These are phyloP conservation scores for Xestia sexstrigata DNA, from an alignment of 2,888 invertebrate genomes.

Conservation along the genomic window DNA sequence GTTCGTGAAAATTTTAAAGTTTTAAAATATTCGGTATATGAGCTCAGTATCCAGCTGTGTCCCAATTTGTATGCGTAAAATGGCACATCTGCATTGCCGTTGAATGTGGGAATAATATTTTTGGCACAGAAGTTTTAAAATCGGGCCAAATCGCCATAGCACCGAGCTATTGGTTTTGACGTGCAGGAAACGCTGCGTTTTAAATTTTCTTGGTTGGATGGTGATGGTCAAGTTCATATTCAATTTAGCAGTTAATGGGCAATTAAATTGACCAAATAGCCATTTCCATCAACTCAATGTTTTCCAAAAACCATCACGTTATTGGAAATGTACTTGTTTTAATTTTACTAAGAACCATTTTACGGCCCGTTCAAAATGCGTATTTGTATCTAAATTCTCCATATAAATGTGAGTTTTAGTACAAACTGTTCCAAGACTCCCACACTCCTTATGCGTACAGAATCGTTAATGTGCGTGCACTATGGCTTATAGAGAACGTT, in stretches of 20 bases:
- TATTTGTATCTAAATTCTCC: slow-evolving; percentile 65
- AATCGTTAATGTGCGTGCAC: slow-evolving; percentile 70
- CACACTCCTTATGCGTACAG: slow-evolving; percentile 70
- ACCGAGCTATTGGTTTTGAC: slow-evolving; percentile 54
- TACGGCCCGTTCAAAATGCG: slow-evolving; percentile 50
- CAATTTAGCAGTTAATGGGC: slow-evolving; percentile 1
- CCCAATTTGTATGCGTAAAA: slow-evolving; percentile 83
- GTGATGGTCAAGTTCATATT: not conserved
- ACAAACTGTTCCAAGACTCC: slow-evolving; percentile 68
- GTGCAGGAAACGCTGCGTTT: not conserved
- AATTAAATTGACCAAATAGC: not conserved
- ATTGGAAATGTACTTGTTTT: slow-evolving; percentile 35
- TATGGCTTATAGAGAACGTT: slow-evolving; percentile 68
- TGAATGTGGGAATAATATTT: slow-evolving; percentile 80
- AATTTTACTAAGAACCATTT: slow-evolving; percentile 46
- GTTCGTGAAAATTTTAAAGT: slow-evolving; percentile 55
- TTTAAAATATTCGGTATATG: slow-evolving; percentile 53
- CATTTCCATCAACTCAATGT: slow-evolving; percentile 9
- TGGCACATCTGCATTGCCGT: slow-evolving; percentile 87
- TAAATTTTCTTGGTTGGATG: not conserved
- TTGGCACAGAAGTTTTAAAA: slow-evolving; percentile 81
- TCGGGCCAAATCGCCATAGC: slow-evolving; percentile 72
- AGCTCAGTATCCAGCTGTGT: slow-evolving; percentile 62
- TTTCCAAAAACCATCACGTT: slow-evolving; percentile 10
- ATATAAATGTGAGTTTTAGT: slow-evolving; percentile 66